Base-by-base conservation (phyloP, 1,140 invertebrate genomes). In the Scaptomyza graminum region DNA sequence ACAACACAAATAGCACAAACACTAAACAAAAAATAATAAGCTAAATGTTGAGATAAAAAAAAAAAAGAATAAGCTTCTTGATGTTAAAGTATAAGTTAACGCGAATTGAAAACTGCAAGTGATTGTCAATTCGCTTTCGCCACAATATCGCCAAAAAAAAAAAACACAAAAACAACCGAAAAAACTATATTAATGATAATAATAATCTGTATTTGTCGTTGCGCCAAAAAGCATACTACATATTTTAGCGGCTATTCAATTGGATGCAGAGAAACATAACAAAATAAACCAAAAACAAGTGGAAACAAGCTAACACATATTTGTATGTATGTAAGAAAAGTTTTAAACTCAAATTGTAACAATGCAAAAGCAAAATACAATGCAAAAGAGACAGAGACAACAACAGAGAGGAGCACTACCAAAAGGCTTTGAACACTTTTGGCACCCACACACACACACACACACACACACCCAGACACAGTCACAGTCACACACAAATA, bases 331-430 rank as follows among this genome's bases (percentile, higher is more conserved):
- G 56, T 76, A 76, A 59, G 56, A 46, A 34, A 52, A 66, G 37
- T 63, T 64, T 67, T 74, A 63, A 60, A 72, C 47, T 62, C 43
- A 79, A 79, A 66, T 60, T 74, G 49, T 69, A 74, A 60, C 52
- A 39, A 49, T 46, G 51, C 12, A 25, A 66, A 66, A 56, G n/a
- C 16, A 22, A 65, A 34, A 22, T 15, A 57, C 11, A 47, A 13
- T 16, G 3, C 50, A 12, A 56, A 34, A 31, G 11, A 34, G 13
- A 49, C 25, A 34, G 5, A 44, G 0, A 28, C 6, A 44, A 4
- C 15, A 22, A 16, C 34, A 55, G 1, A 7, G 28, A 52, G 50
- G 18, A 25, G 12, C 13, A 46, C 18, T 13, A 18, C 15, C 25
- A 73, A 43, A 79, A 18, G 34, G 54, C 47, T 37, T 63, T 46